phyloP scores from a whole-genome alignment of 2,888 invertebrate species.

The Xestia c-nigrum region DNA sequence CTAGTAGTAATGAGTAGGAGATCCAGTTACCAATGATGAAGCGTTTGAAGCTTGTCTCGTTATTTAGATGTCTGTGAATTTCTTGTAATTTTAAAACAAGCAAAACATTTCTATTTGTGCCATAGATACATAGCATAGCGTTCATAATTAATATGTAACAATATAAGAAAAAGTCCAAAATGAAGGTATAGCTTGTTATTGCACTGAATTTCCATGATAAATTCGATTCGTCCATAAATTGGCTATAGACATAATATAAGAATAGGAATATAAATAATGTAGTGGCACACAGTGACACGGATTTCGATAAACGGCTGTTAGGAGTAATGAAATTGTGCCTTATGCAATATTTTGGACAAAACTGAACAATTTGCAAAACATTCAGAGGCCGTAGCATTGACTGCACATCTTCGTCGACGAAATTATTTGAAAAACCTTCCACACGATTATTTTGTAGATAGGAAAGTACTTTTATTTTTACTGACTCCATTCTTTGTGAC shows the following conservation, averaged over 20 bases:
- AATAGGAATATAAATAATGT: neutral
- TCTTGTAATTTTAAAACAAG: conserved; percentile 4
- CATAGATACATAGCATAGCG: neutral
- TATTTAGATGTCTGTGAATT: conserved; percentile 25
- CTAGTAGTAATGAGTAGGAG: neutral
- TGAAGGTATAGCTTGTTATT: neutral
- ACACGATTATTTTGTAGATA: neutral
- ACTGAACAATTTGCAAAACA: neutral
- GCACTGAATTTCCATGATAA: neutral
- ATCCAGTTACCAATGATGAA: conserved; percentile 14
- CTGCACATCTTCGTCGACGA: conserved; percentile 23
- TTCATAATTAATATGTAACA: neutral
- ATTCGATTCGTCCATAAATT: neutral
- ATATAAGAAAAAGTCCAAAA: neutral
- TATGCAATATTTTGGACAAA: conserved; percentile 27
- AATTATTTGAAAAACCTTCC: neutral
- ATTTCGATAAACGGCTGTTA: conserved; percentile 7
- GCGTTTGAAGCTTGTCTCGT: neutral
- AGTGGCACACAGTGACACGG: neutral
- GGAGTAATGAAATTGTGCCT: neutral
- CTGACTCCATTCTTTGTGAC: neutral
- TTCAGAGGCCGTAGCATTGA: conserved; percentile 24
- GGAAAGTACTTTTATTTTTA: neutral
- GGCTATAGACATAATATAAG: neutral
- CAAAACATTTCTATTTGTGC: neutral